phyloP scores from a whole-genome alignment of 2,113 vertebrate genomes.

The Acrocephalus kingi region DNA sequence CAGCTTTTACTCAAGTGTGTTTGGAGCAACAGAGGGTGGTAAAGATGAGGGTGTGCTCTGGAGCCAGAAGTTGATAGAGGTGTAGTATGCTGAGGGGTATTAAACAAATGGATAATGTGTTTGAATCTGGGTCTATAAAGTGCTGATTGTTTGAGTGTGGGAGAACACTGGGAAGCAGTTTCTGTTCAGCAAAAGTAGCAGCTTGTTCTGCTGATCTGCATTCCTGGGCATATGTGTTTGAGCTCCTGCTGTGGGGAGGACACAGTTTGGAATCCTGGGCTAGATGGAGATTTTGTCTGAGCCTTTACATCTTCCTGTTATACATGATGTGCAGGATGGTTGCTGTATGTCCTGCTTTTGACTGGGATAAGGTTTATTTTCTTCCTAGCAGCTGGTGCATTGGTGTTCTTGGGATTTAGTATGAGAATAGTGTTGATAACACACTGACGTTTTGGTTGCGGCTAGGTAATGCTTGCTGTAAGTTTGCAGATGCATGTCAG shows the following conservation, averaged over 20 bases:
- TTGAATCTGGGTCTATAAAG: neutral
- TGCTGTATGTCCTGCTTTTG: neutral
- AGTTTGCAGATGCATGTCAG: neutral
- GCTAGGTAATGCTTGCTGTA: neutral
- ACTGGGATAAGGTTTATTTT: neutral
- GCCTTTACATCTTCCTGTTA: neutral
- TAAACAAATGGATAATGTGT: rapidly evolving
- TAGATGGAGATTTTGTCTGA: neutral
- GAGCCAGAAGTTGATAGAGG: neutral
- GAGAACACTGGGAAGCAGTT: neutral
- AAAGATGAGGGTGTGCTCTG: neutral
- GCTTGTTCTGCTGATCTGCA: neutral
- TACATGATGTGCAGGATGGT: neutral
- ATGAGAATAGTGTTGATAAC: neutral
- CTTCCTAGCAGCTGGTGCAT: neutral
- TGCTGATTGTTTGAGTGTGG: neutral
- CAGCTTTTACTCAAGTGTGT: neutral
- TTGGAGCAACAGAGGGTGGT: neutral
- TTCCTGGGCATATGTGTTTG: neutral
- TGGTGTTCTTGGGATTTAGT: neutral
- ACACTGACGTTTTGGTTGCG: neutral
- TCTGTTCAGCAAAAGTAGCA: neutral
- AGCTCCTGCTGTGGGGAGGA: neutral
- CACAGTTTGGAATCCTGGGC: neutral
- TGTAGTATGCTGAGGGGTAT: neutral